Evolutionary conservation across 2,888 invertebrate genomes (phyloP).

Genomic region (Anoncus sp.): DNA sequence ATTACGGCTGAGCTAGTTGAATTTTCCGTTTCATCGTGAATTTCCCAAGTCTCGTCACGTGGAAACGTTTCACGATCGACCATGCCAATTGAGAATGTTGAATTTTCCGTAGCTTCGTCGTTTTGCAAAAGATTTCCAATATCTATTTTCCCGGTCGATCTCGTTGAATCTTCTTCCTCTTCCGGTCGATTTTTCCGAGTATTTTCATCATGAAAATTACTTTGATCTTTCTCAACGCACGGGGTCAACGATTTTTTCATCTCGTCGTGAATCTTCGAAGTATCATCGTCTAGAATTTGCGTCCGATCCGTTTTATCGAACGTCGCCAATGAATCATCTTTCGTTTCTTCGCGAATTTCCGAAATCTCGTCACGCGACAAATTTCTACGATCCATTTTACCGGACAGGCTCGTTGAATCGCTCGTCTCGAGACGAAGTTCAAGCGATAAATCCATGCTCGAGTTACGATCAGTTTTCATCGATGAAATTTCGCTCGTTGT

Average conservation of each 20-base stretch:
- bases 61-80: too few relatives aligned
- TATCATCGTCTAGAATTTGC: neutral
- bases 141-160: too few relatives aligned
- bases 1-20: neutral
- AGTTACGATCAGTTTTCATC: constrained; percentile 17
- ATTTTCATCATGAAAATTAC: neutral
- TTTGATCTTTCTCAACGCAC: neutral
- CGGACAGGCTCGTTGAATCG: constrained; percentile 22
- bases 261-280: neutral
- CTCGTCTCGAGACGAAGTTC: constrained; percentile 12
- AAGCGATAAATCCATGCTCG: constrained; percentile 16
- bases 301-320: neutral
- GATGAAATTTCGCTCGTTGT: constrained; percentile 36
- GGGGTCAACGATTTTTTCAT: neutral
- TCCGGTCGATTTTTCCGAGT: neutral
- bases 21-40: constrained; percentile 1
- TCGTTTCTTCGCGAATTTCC: neutral
- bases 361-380: constrained; percentile 31
- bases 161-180: constrained; percentile 2
- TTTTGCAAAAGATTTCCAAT: too few relatives aligned
- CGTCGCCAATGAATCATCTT: neutral
- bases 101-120: too few relatives aligned
- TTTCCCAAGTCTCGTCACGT: neutral
- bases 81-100: too few relatives aligned
- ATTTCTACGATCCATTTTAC: constrained; percentile 5